Conservation (phyloP, 2,797 vertebrate genomes). For the Sebastes flavidus region DNA sequence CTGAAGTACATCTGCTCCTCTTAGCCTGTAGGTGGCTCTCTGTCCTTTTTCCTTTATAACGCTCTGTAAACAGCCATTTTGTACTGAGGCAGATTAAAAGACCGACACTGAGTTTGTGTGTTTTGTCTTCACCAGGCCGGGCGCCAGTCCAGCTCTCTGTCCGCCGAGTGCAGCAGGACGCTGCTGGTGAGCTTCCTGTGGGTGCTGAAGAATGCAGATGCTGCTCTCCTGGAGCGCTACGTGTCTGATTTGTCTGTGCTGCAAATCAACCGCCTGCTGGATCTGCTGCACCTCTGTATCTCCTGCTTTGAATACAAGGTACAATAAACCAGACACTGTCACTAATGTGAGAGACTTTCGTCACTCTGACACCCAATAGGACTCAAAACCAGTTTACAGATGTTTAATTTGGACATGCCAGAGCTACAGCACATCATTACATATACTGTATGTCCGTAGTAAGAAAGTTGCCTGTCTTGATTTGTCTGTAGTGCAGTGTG, state of each 20-base stretch:
- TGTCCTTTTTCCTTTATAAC: constrained; percentile 6
- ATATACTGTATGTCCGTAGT: background rate
- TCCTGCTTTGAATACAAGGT: constrained; percentile 90
- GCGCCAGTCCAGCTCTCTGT: constrained; percentile 84
- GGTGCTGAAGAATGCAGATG: constrained; percentile 93
- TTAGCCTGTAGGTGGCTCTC: constrained; percentile 60
- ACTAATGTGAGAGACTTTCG: background rate
- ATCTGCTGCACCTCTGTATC: constrained; percentile 89
- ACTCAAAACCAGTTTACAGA: background rate
- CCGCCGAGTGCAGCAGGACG: constrained; percentile 89
- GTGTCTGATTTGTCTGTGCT: constrained; percentile 87
- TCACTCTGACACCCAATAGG: background rate
- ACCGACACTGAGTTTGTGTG: constrained; percentile 41
- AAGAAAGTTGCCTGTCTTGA: background rate
- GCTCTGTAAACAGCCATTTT: constrained; percentile 37
- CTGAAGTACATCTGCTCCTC: constrained; percentile 17
- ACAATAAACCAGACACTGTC: constrained; percentile 3
- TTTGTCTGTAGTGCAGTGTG: background rate
- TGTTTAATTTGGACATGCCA: background rate
- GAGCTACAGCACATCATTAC: background rate
- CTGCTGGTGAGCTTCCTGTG: constrained; percentile 91
- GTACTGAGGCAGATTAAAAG: constrained; percentile 24
- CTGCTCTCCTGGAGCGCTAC: constrained; percentile 87
- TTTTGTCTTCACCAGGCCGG: constrained; percentile 76
- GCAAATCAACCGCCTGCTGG: constrained; percentile 90